Evolutionary conservation across 2,888 invertebrate species (phyloP), one percentile per base, ranked within the genome.

Genomic region (Yponomeuta sedellus): DNA sequence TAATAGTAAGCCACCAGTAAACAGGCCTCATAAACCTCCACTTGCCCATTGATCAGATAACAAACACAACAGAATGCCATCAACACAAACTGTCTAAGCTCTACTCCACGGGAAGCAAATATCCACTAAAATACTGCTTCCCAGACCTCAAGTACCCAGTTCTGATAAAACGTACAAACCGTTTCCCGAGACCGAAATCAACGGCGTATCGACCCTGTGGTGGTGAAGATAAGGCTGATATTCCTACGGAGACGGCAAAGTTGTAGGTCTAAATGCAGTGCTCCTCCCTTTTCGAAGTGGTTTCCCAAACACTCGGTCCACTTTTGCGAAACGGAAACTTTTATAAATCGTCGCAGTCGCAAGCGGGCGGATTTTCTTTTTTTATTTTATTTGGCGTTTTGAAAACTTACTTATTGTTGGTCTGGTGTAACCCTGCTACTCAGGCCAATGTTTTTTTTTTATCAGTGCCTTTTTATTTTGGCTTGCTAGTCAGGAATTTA

Each of bases 291-390:
- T 12, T 6, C 58, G 19, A 22, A 19, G 58, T 19, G 58, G 58
- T 58, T 58, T 58, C 20, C 22, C 58, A 22, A 58, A 58, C 58
- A 58, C 58, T 58, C 20, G 58, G 19, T 22, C 58, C 20, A 58
- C 58, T 58, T 58, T 22, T 22, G 58, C 16, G 44, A 52, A 58
- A 20, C 20, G 58, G 58, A 58, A 58, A 58, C 58, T 58, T 58
- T 58, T 58, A 58, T 58, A 58, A 58, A 58, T 58, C 58, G 58
- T 19, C 22, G 58, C 8, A 0, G 8, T 52, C 44, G 44, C 12
- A 16, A 16, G 44, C 12, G 44, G 5, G 44, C 44, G 44, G 44
- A 16, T 52, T 52, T 52, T 16, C 16, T 52, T 52, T 52, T 52
- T 52, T 12, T 1, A 16, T 16, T 52, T 52, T 16, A 52, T 52